A percentile compares a stretch with the other conserved stretches of the same genome.
Conservation (phyloP, 2,888 invertebrate genomes). For the Acrobasis suavella region DNA sequence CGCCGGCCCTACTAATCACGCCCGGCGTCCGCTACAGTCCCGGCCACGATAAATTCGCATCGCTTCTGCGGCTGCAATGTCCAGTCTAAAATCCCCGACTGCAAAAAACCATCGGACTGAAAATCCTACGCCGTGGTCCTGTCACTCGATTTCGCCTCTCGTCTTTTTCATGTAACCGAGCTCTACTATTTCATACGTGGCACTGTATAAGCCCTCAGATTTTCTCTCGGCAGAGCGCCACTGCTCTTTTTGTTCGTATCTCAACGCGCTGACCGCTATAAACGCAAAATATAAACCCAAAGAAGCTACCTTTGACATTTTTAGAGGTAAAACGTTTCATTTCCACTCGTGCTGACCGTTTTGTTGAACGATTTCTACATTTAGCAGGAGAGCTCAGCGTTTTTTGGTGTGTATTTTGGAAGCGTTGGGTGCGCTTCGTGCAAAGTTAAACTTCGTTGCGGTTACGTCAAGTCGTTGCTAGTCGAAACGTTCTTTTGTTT, state of each 20-base stretch:
- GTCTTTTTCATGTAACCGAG: constrained; percentile 82
- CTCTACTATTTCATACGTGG: constrained; percentile 80
- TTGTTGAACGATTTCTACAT: constrained; percentile 58
- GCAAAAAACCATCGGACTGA: constrained; percentile 76
- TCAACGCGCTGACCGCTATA: constrained; percentile 76
- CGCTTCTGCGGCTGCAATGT: constrained; percentile 62
- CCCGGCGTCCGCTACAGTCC: constrained; percentile 54
- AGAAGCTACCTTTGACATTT: constrained; percentile 79
- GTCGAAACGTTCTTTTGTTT: constrained; percentile 21
- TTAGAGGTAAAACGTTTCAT: constrained; percentile 75
- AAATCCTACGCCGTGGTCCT: constrained; percentile 76
- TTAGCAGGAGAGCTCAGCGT: constrained; percentile 48
- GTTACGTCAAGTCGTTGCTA: constrained; percentile 22
- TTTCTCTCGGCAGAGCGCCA: constrained; percentile 74
- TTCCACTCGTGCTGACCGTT: constrained; percentile 63
- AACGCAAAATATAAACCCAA: constrained; percentile 81
- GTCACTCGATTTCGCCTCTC: constrained; percentile 81
- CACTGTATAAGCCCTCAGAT: constrained; percentile 82
- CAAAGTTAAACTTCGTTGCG: constrained; percentile 23
- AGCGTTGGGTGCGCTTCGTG: constrained; percentile 21
- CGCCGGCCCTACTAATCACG: constrained; percentile 64
- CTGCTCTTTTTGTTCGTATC: constrained; percentile 72
- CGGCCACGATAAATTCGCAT: constrained; percentile 71
- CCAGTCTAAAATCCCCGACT: constrained; percentile 68
- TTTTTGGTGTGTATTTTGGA: constrained; percentile 30